A percentile compares a stretch with the other conserved stretches of the same genome.
These are phyloP conservation scores for Protophormia terraenovae DNA, from an alignment of 2,888 invertebrate genomes.

Conservation along the genomic window DNA sequence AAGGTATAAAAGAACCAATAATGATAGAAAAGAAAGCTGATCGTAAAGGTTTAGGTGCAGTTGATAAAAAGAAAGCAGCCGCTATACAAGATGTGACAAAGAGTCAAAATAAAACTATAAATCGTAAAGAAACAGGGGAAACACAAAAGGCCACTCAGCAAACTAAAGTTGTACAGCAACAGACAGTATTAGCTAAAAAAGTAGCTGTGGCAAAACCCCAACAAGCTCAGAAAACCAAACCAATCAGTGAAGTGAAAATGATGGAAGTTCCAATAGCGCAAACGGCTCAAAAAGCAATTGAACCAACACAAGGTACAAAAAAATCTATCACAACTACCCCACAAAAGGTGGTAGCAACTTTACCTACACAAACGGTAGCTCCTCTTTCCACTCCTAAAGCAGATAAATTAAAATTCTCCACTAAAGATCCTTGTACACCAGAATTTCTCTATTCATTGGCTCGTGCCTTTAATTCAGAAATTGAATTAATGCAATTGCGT, in stretches of 20 bases:
- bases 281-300: background rate
- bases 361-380: background rate
- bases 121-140: background rate
- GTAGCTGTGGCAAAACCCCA: background rate
- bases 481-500: conserved; percentile 59
- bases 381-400: background rate
- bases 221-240: background rate
- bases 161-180: background rate
- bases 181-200: background rate
- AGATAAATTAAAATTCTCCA: background rate
- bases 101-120: background rate
- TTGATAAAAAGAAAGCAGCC: background rate
- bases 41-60: conserved; percentile 61
- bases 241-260: background rate
- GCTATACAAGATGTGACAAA: background rate
- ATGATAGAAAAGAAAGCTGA: background rate
- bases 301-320: background rate
- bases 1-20: conserved; percentile 54
- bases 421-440: background rate
- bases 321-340: background rate
- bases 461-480: conserved; percentile 45
- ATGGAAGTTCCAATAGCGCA: background rate
- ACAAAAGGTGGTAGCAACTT: background rate
- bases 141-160: background rate
- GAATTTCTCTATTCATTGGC: background rate